Evolutionary conservation across 2,797 vertebrate genomes (phyloP).

Genomic region (Rhabdomys pumilio): DNA sequence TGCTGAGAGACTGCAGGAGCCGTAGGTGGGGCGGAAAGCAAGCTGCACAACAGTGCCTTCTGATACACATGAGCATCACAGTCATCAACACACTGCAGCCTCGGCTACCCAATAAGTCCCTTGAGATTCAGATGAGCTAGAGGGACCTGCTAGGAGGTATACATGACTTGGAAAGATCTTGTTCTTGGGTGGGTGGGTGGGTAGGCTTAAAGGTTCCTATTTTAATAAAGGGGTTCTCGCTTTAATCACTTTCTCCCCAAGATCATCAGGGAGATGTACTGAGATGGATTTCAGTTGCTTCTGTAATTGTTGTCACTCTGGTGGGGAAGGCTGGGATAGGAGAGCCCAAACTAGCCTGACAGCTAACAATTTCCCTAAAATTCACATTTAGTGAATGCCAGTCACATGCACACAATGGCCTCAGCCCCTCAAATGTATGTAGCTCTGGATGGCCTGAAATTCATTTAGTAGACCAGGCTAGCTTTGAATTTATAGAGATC

Average conservation of each 20-base stretch:
- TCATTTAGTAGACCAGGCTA: neutral
- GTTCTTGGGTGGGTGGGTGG: neutral
- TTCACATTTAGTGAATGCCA: neutral
- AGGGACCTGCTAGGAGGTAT: neutral
- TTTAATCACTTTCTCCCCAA: too few relatives aligned
- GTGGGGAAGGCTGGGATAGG: neutral
- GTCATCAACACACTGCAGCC: neutral
- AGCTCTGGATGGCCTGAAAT: neutral
- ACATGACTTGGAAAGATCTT: neutral
- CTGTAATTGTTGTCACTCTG: neutral
- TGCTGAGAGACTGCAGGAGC: neutral
- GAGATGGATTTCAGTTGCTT: neutral
- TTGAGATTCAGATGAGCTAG: neutral
- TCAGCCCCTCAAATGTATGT: neutral
- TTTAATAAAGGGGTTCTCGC: neutral
- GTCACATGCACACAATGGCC: neutral
- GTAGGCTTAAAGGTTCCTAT: neutral
- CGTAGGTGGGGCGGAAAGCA: rapidly evolving
- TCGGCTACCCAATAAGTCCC: neutral
- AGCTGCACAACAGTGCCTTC: neutral
- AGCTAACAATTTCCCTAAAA: neutral
- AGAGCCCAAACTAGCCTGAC: neutral
- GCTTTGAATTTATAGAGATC: neutral
- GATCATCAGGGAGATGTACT: neutral
- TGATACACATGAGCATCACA: rapidly evolving